Evolutionary conservation across 2,113 vertebrate genomes (phyloP), one percentile per base, ranked within the genome.

Genomic region (Stigmatopora nigra): DNA sequence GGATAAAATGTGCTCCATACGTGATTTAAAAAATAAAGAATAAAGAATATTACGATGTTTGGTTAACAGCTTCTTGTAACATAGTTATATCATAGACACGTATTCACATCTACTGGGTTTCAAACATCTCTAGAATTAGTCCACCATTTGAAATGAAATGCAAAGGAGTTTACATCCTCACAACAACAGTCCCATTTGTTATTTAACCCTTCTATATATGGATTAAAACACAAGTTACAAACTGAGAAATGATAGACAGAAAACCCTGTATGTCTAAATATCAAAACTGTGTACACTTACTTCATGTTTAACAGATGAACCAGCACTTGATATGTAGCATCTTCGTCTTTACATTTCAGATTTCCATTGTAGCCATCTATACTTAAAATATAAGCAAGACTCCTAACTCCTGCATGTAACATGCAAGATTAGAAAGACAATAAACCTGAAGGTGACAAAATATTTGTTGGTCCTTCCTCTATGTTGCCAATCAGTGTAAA

Each of bases 11-110:
- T 71, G 65, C 52, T 71, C 13, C 46, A 25, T n/a, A 12, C 69
- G 73, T 38, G 61, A 67, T 68, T 74, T 77, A 61, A 76, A 73
- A 71, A 68, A n/a, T 7, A 41, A 41, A 38, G 5, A 38, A 20
- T 22, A 17, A 38, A 73, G 41, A 63, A 65, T 58, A 72, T 63
- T 61, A 68, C 74, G 60, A 80, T 12, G 48, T 71, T 71, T 73
- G 65, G 61, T 67, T 67, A 61, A 71, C 69, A 77, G 73, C 69
- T 78, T 61, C 67, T 68, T 65, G 66, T 63, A 69, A 77, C 72
- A 53, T 69, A 70, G 76, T 59, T 44, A 69, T 71, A 53, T 61
- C 52, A 25, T 60, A 78, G 75, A 71, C 75, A 76, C 76, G 61
- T 53, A 56, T 64, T 69, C 48, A 78, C 67, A 71, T 55, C 41